Percentiles rank a stretch among this genome's conserved stretches.
Conservation (phyloP, 1,140 invertebrate species). For the Drosophila rufa region DNA sequence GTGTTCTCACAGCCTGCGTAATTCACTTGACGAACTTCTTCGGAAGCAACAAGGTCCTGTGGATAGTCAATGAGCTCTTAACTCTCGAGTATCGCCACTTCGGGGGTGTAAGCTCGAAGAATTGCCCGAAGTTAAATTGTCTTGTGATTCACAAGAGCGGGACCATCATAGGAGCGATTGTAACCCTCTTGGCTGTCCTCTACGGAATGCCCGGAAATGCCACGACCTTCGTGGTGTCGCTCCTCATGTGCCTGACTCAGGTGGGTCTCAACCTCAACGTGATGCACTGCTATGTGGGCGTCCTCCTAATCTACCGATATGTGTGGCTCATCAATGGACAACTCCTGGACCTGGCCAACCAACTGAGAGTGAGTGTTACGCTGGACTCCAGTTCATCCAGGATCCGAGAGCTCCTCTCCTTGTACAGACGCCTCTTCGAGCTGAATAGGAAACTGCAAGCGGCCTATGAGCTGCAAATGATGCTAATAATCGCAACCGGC, state of each 20-base stretch:
- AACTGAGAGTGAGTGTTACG: neutral
- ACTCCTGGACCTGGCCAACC: slow-evolving; percentile 11
- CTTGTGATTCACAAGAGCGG: slow-evolving; percentile 17
- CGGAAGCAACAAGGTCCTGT: slow-evolving; percentile 9
- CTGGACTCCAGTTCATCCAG: neutral
- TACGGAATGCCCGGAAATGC: slow-evolving; percentile 8
- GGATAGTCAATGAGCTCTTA: slow-evolving; percentile 29
- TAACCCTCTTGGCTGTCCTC: neutral
- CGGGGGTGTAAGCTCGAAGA: neutral
- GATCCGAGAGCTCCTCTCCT: neutral
- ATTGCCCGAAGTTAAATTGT: slow-evolving; percentile 6
- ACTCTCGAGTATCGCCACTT: slow-evolving; percentile 24
- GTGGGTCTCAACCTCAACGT: neutral
- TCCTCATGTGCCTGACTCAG: neutral
- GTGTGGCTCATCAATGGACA: slow-evolving; percentile 52
- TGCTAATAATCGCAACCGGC: neutral
- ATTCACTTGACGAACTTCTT: slow-evolving; percentile 24
- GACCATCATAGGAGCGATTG: neutral
- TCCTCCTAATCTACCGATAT: slow-evolving; percentile 44
- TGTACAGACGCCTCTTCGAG: slow-evolving; percentile 43
- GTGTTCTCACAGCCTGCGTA: neutral
- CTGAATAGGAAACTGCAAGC: slow-evolving; percentile 12
- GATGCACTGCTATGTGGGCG: slow-evolving; percentile 44
- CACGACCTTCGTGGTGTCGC: rapidly evolving
- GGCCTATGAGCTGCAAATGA: slow-evolving; percentile 34